Conservation (phyloP, 2,113 vertebrate genomes). For the Pycnonotus jocosus region DNA sequence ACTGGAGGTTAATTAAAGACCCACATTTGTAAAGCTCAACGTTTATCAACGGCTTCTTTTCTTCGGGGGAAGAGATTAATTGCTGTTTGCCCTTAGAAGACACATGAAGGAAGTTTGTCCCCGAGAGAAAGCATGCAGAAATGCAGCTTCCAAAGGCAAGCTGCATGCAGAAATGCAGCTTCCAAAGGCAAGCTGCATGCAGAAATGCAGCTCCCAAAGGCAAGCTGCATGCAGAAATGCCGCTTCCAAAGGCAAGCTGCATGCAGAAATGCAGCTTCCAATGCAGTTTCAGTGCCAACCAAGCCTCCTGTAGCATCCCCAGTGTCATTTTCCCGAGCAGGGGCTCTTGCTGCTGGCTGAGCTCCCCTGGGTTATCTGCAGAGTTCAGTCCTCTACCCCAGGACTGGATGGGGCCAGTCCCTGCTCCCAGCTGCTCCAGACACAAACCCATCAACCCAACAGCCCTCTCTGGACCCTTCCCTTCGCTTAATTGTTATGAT, state of each 20-base stretch:
- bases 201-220: too few relatives aligned
- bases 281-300: background rate
- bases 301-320: background rate
- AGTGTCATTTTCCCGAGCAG: background rate
- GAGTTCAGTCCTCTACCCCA: background rate
- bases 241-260: background rate
- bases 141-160: background rate
- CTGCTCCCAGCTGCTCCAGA: background rate
- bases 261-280: too few relatives aligned
- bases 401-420: background rate
- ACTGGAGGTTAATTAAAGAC: background rate
- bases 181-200: background rate
- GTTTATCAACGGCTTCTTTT: background rate
- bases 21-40: background rate
- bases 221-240: background rate
- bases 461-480: background rate
- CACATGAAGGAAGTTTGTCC: background rate
- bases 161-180: background rate
- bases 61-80: background rate
- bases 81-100: background rate
- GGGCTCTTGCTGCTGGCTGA: fast-evolving
- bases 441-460: background rate
- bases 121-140: background rate
- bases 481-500: background rate
- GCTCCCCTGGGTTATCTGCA: background rate